A percentile compares a stretch with the other conserved stretches of the same genome.
phyloP scores from a whole-genome alignment of 2,888 invertebrate genomes.

The Eugnorisma glareosa region DNA sequence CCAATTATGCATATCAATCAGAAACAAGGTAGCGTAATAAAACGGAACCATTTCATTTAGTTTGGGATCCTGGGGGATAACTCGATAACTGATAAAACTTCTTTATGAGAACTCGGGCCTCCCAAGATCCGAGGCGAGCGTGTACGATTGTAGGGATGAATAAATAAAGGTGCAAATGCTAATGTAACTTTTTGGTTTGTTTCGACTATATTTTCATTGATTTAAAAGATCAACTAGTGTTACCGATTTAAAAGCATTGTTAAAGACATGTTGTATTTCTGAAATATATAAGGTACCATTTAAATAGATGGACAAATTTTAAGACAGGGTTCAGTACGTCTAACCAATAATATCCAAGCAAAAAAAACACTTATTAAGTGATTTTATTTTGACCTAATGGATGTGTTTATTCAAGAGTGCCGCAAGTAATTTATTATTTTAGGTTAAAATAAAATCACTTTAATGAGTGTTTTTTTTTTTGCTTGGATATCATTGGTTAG shows the following conservation, averaged over 20 bases:
- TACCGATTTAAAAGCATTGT: background rate
- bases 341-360: no score
- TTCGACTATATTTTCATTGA: background rate
- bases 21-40: conserved; percentile 50
- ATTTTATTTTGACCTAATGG: no score
- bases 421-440: no score
- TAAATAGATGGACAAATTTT: no score
- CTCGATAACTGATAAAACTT: conserved; percentile 64
- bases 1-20: conserved; percentile 45
- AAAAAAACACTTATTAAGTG: no score
- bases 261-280: background rate
- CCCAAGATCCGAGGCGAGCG: conserved; percentile 22
- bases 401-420: no score
- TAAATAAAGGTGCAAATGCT: conserved; percentile 45
- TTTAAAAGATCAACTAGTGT: background rate
- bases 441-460: no score
- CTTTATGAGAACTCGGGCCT: conserved; percentile 47
- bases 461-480: no score
- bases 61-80: conserved; percentile 53
- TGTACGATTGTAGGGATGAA: conserved; percentile 11
- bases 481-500: no score
- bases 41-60: conserved; percentile 64
- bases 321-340: no score
- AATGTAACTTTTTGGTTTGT: background rate
- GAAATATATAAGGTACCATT: no score